A percentile compares a stretch with the other conserved stretches of the same genome.
Conservation (phyloP, 2,797 vertebrate species). For the Enteromius paludinosus region DNA sequence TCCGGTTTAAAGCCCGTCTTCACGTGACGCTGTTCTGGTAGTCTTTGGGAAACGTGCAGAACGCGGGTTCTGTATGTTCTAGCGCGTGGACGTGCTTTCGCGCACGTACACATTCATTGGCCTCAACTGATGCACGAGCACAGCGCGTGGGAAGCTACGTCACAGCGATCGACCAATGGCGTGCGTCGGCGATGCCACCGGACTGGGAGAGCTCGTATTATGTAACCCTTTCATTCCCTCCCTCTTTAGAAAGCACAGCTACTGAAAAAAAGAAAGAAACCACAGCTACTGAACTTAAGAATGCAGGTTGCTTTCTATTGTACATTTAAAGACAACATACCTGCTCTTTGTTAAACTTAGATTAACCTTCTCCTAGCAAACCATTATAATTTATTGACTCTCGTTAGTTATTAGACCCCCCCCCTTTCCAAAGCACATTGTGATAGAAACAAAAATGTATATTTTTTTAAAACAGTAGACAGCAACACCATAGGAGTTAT, state of each 20-base stretch:
- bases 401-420: not conserved
- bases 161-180: conserved; percentile 40
- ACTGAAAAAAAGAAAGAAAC: not conserved
- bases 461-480: not conserved
- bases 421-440: not conserved
- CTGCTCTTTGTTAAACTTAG: not conserved
- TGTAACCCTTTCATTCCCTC: conserved; percentile 53
- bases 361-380: not conserved
- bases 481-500: not conserved
- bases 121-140: conserved; percentile 14
- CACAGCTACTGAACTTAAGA: not conserved
- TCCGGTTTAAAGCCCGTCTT: not conserved
- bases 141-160: conserved; percentile 40
- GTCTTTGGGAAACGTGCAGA: conserved; percentile 40
- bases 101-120: conserved; percentile 58
- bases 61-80: not conserved
- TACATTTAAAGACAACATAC: conserved; percentile 1
- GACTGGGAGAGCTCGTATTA: conserved; percentile 48
- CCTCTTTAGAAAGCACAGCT: conserved; percentile 9
- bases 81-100: conserved; percentile 40
- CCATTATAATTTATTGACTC: not conserved
- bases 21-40: not conserved
- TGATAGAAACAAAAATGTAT: not conserved
- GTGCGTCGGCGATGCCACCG: conserved; percentile 9
- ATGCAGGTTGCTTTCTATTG: not conserved